Conservation (phyloP, 2,888 invertebrate species). For the Cheilosia vernalis region DNA sequence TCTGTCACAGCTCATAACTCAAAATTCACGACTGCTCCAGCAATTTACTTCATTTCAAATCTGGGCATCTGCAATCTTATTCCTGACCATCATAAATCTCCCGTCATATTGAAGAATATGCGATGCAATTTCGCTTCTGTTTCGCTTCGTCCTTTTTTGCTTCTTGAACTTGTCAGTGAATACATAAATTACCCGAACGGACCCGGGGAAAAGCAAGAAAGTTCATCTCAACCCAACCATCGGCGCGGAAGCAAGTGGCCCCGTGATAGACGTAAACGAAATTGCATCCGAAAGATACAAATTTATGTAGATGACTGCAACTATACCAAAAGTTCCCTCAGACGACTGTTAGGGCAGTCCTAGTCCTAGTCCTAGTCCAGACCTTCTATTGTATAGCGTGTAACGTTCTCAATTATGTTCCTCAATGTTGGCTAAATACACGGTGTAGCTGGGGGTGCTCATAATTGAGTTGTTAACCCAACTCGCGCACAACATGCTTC, state of each 20-base stretch:
- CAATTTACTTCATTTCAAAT: slow-evolving; percentile 47
- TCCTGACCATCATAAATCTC: slow-evolving; percentile 45
- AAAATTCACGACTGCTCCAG: slow-evolving; percentile 10
- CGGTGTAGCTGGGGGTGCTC: slow-evolving; percentile 40
- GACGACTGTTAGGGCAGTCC: background rate
- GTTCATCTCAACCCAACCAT: background rate
- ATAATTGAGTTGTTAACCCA: slow-evolving; percentile 73
- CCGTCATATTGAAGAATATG: slow-evolving; percentile 54
- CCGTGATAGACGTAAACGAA: slow-evolving; percentile 20
- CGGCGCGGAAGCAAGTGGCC: background rate
- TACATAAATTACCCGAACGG: slow-evolving; percentile 39
- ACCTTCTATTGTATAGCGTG: slow-evolving; percentile 49
- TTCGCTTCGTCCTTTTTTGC: slow-evolving; percentile 28
- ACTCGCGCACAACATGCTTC: slow-evolving; percentile 53
- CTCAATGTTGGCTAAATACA: slow-evolving; percentile 56
- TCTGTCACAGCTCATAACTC: background rate
- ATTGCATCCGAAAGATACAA: slow-evolving; percentile 40
- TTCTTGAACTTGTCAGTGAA: slow-evolving; percentile 62
- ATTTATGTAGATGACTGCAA: slow-evolving; percentile 1
- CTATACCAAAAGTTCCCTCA: background rate
- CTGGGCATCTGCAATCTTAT: slow-evolving; percentile 38
- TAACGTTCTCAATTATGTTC: slow-evolving; percentile 61
- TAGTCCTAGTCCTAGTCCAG: background rate
- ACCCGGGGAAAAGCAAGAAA: slow-evolving; percentile 13
- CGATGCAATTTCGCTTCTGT: slow-evolving; percentile 53